These are phyloP conservation scores for Arizona elegans DNA, from an alignment of 2,113 vertebrate species.

Conservation along the genomic window DNA sequence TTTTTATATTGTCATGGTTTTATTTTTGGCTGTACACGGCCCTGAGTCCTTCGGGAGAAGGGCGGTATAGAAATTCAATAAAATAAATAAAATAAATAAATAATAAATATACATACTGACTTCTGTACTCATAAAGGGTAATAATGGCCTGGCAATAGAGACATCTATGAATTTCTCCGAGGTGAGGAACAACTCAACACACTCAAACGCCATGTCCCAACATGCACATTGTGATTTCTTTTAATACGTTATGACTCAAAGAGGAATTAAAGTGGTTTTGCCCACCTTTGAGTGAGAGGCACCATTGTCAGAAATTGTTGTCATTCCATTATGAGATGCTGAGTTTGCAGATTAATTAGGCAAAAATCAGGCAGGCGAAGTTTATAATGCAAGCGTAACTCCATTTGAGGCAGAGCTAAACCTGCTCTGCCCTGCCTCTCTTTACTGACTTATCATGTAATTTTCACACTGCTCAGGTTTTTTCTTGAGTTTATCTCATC, in stretches of 20 bases:
- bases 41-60: no score
- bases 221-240: not conserved
- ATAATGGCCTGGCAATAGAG: constrained; percentile 2
- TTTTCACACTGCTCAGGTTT: not conserved
- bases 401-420: not conserved
- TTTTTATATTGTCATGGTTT: no score
- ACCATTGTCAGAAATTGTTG: not conserved
- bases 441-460: not conserved
- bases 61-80: no score
- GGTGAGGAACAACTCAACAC: constrained; percentile 13
- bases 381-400: not conserved
- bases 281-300: not conserved
- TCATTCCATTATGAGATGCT: not conserved
- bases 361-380: not conserved
- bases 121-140: constrained; percentile 33
- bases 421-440: not conserved
- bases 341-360: constrained; percentile 2
- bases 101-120: not conserved
- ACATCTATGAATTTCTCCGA: constrained; percentile 23
- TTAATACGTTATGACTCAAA: not conserved
- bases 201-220: constrained; percentile 8
- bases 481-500: not conserved
- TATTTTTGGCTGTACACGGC: no score
- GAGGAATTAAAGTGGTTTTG: not conserved
- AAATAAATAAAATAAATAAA: no score